Evolutionary conservation across 2,888 invertebrate genomes (phyloP).

Genomic region (Polymixis lichenea): DNA sequence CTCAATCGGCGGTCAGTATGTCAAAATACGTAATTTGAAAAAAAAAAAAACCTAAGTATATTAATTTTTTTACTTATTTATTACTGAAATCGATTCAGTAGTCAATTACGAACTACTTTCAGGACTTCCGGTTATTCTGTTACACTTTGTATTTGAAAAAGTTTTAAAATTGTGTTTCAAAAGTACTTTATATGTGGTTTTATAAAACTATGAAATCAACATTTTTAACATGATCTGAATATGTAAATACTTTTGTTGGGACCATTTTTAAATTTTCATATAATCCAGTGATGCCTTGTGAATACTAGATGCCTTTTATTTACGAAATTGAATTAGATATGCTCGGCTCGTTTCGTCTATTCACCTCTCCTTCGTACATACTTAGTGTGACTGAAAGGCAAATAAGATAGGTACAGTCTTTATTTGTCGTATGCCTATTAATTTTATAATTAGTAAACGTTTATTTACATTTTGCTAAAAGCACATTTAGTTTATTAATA

Average conservation of each 20-base stretch:
- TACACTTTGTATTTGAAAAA: no score
- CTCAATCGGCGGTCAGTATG: no score
- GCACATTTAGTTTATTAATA: constrained; percentile 54
- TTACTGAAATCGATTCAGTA: no score
- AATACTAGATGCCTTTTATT: constrained; percentile 19
- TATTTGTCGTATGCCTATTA: constrained; percentile 24
- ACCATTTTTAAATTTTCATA: constrained; percentile 9
- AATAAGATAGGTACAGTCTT: background rate
- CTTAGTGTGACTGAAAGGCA: background rate
- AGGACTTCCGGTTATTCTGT: no score
- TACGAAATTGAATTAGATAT: background rate
- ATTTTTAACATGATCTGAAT: constrained; percentile 21
- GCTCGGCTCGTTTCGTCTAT: background rate
- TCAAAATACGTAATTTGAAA: no score
- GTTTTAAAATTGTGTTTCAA: background rate
- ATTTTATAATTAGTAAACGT: constrained; percentile 26
- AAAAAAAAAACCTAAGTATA: no score
- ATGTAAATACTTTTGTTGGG: constrained; percentile 20
- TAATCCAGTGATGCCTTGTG: constrained; percentile 8
- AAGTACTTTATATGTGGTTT: background rate
- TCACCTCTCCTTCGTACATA: constrained; percentile 4
- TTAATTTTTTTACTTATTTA: no score
- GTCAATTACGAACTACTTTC: no score
- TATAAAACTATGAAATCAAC: background rate
- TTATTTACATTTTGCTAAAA: constrained; percentile 49